Evolutionary conservation across 2,797 vertebrate genomes (phyloP).

Genomic region (Takifugu rubripes): DNA sequence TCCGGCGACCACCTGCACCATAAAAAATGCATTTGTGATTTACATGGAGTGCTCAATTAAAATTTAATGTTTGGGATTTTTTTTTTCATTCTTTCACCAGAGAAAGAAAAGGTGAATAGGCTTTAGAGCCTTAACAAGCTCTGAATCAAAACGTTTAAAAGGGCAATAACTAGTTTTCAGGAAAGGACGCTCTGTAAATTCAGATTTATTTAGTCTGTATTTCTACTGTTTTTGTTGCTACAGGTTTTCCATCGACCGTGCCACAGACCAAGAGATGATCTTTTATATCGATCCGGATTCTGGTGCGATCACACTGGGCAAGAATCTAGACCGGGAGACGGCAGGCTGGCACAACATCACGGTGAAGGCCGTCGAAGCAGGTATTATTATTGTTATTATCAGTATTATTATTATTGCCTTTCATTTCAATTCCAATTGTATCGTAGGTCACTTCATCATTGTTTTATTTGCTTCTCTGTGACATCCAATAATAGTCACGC

Average conservation of each 20-base stretch:
- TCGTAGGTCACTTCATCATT: neutral
- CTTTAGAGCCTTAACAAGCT: constrained; percentile 20
- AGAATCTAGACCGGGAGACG: constrained; percentile 90
- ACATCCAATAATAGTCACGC: neutral
- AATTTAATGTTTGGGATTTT: constrained; percentile 40
- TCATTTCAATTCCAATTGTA: neutral
- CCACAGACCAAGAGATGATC: constrained; percentile 87
- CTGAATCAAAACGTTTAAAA: too few relatives aligned
- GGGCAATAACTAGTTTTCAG: neutral
- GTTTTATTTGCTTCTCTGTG: neutral
- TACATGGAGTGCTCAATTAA: constrained; percentile 48
- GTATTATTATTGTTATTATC: constrained; percentile 58
- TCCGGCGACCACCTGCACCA: constrained; percentile 18
- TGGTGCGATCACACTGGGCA: constrained; percentile 87
- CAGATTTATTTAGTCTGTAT: neutral
- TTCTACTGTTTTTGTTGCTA: neutral
- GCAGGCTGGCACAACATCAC: constrained; percentile 99
- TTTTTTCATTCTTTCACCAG: constrained; percentile 29
- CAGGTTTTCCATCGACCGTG: constrained; percentile 91
- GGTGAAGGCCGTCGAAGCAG: constrained; percentile 90
- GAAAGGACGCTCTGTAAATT: constrained; percentile 1
- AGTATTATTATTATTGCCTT: neutral
- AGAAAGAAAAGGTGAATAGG: constrained; percentile 9
- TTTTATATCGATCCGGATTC: constrained; percentile 90
- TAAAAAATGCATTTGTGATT: constrained; percentile 47